A percentile compares a stretch with the other conserved stretches of the same genome.
phyloP scores from a whole-genome alignment of 2,113 vertebrate species.

The Plecturocebus donacophilus region DNA sequence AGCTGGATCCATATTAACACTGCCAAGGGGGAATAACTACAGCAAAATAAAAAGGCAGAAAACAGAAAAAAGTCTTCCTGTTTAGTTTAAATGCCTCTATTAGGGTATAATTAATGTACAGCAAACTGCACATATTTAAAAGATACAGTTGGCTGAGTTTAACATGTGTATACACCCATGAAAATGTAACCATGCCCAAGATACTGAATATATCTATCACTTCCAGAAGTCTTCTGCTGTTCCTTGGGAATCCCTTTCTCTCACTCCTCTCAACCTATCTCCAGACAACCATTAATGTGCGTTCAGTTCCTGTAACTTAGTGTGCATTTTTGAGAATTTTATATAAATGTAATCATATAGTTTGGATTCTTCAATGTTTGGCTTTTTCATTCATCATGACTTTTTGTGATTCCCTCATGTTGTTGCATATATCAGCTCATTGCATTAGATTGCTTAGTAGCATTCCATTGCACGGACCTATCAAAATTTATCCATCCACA shows the following conservation, averaged over 20 bases:
- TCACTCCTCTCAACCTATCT: not conserved
- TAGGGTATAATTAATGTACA: not conserved
- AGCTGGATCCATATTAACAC: not conserved
- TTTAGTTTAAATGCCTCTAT: not conserved
- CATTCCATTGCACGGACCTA: not conserved
- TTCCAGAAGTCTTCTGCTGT: not conserved
- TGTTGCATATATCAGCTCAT: not conserved
- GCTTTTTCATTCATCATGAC: not conserved
- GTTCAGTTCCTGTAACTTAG: not conserved
- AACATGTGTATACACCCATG: not conserved
- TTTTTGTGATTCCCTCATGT: not conserved
- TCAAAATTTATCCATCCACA: not conserved
- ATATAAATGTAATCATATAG: not conserved
- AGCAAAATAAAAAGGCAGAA: not conserved
- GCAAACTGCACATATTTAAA: not conserved
- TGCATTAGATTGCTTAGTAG: not conserved
- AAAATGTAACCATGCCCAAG: not conserved
- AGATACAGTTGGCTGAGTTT: not conserved
- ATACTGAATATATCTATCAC: not conserved
- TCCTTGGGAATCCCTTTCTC: not conserved
- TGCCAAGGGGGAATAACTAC: not conserved
- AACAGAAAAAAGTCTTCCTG: not conserved
- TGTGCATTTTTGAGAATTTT: not conserved
- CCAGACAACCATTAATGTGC: not conserved
- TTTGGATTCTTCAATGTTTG: not conserved